phyloP scores from a whole-genome alignment of 2,113 vertebrate species.

The Psephotus haematonotus region DNA sequence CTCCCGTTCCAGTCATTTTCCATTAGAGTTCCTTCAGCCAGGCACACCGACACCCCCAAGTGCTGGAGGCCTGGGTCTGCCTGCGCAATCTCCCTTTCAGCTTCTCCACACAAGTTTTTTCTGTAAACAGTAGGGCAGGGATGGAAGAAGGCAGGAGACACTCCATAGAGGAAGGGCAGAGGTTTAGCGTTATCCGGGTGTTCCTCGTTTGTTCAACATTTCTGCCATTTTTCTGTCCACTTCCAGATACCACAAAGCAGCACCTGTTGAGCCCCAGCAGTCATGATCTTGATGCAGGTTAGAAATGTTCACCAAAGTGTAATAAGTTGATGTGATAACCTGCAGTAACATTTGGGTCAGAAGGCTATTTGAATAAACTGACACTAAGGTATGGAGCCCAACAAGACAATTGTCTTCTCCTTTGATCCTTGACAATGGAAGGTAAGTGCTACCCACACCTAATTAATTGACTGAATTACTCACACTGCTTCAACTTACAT shows the following conservation, averaged over 20 bases:
- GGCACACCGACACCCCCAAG: not conserved
- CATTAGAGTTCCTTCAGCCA: not conserved
- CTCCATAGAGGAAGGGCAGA: not conserved
- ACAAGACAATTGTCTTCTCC: not conserved
- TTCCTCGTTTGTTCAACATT: not conserved
- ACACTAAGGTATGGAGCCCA: not conserved
- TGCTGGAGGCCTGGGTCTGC: not conserved
- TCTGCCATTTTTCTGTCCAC: not conserved
- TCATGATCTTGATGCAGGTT: not conserved
- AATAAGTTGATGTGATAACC: not conserved
- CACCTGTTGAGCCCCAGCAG: not conserved
- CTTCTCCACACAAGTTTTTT: not conserved
- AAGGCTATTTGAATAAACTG: not conserved
- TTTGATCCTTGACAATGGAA: not conserved
- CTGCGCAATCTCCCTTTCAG: not conserved
- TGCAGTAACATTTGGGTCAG: not conserved
- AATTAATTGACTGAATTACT: constrained; percentile 17
- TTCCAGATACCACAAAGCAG: not conserved
- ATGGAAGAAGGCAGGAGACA: not conserved
- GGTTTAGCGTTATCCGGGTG: not conserved
- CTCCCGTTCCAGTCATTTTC: constrained; percentile 1
- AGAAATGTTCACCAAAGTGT: not conserved
- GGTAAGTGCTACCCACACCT: not conserved
- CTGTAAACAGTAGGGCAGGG: not conserved
- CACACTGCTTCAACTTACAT: not conserved